A percentile compares a stretch with the other conserved stretches of the same genome.
Evolutionary conservation across 2,113 vertebrate species (phyloP).

Genomic region (Macrotus californicus): DNA sequence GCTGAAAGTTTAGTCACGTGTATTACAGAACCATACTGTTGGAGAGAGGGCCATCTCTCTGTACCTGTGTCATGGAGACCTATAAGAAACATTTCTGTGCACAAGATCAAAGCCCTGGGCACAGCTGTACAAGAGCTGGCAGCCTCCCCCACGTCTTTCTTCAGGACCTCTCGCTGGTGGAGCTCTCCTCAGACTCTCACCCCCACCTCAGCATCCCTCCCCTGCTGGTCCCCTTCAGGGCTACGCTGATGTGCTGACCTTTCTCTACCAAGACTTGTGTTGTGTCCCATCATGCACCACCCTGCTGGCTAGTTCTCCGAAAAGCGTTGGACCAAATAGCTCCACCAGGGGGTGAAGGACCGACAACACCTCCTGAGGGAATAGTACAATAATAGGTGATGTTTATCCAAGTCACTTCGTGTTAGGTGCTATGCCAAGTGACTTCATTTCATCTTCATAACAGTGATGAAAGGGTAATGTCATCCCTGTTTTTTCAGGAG

Average conservation of each 20-base stretch:
- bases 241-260: neutral
- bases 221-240: neutral
- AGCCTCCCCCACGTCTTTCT: neutral
- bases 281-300: neutral
- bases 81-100: neutral
- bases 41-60: neutral
- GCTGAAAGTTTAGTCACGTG: neutral
- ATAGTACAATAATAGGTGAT: neutral
- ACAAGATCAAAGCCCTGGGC: neutral
- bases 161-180: neutral
- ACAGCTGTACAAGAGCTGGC: neutral
- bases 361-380: neutral
- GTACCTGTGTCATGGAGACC: neutral
- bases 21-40: neutral
- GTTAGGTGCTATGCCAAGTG: neutral
- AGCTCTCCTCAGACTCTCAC: accelerated
- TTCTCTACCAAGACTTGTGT: neutral
- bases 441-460: neutral
- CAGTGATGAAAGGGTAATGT: neutral
- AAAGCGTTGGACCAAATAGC: neutral
- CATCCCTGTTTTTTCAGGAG: neutral
- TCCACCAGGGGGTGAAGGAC: neutral
- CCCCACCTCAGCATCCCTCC: too few relatives aligned
- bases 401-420: neutral
- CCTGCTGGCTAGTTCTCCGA: neutral